These are phyloP conservation scores for Pica pica DNA, from an alignment of 2,113 vertebrate species.

Conservation along the genomic window DNA sequence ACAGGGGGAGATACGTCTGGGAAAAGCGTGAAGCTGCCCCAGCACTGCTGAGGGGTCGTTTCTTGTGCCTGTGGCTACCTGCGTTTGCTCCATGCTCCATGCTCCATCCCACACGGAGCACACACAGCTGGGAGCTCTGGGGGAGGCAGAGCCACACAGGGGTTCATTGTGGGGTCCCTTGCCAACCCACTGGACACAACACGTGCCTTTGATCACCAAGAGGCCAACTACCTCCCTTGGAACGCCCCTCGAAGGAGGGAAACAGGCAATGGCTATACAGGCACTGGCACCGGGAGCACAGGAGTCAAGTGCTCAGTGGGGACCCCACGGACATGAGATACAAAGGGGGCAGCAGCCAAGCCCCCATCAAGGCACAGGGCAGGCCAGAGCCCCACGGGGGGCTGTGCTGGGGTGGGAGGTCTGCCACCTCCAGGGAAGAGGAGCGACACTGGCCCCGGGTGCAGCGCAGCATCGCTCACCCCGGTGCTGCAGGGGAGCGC, in stretches of 20 bases:
- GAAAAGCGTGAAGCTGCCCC: neutral
- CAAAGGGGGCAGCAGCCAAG: neutral
- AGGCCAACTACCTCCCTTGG: neutral
- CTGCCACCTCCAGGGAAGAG: neutral
- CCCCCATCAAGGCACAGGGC: fast-evolving
- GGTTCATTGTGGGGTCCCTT: neutral
- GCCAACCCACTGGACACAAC: neutral
- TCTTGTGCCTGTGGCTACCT: fast-evolving
- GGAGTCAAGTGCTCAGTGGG: neutral
- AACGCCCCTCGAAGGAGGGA: neutral
- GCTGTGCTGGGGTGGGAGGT: fast-evolving
- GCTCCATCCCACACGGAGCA: neutral
- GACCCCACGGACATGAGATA: too few relatives aligned
- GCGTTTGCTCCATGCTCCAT: neutral
- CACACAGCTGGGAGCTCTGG: fast-evolving
- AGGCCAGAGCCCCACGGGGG: fast-evolving
- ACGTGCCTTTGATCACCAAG: neutral
- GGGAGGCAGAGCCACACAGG: neutral
- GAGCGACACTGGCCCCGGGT: neutral
- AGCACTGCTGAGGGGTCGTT: neutral
- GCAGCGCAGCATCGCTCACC: fast-evolving
- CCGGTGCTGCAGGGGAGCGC: neutral
- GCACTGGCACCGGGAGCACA: fast-evolving
- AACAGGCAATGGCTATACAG: fast-evolving
- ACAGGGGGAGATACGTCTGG: fast-evolving